phyloP scores from a whole-genome alignment of 2,113 vertebrate genomes.

The Theristicus caerulescens region DNA sequence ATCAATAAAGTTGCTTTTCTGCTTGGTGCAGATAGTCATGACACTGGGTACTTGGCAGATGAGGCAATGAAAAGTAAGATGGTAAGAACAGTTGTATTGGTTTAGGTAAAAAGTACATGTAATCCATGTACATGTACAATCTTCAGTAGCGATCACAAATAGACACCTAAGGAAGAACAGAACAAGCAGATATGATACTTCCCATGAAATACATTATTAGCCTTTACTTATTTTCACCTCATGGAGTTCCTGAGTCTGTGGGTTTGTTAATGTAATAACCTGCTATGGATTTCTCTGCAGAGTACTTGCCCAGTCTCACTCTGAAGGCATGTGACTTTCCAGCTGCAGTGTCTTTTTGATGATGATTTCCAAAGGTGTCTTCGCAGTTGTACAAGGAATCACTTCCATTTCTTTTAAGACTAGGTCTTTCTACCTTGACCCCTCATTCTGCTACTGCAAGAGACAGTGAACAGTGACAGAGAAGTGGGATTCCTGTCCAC shows the following conservation, averaged over 20 bases:
- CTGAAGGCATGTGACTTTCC: background rate
- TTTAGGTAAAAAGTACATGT: background rate
- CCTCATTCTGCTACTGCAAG: background rate
- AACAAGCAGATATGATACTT: background rate
- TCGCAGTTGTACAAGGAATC: background rate
- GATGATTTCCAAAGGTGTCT: background rate
- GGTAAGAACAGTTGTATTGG: background rate
- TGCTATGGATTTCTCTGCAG: background rate
- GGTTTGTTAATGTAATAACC: background rate
- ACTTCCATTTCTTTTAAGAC: background rate
- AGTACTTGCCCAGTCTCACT: background rate
- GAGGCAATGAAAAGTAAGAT: background rate
- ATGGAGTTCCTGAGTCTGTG: background rate
- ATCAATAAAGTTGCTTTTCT: background rate
- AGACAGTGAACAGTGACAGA: background rate
- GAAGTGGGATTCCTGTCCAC: background rate
- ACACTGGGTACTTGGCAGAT: background rate
- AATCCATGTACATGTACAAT: background rate
- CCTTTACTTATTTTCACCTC: background rate
- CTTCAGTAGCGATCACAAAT: background rate
- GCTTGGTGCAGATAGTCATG: background rate
- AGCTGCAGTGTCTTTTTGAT: background rate
- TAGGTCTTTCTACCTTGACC: background rate
- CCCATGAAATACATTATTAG: background rate
- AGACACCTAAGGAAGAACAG: background rate